Conservation (phyloP, 2,113 vertebrate species). For the Hoplias malabaricus region DNA sequence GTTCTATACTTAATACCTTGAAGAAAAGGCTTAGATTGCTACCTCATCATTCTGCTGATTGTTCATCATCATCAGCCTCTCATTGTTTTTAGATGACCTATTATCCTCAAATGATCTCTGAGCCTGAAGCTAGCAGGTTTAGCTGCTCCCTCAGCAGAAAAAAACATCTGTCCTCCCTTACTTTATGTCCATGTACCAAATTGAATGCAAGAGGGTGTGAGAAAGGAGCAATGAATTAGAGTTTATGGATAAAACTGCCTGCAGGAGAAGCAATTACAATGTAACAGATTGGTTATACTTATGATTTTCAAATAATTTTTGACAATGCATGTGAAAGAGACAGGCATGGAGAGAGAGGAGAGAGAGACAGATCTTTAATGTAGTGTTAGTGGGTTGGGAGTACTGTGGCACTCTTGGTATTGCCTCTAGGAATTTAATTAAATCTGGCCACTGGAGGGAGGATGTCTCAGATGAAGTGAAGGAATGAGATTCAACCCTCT, state of each 20-base stretch:
- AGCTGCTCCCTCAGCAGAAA: slow-evolving; percentile 12
- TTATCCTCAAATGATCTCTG: slow-evolving; percentile 36
- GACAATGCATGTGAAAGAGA: background rate
- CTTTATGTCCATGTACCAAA: background rate
- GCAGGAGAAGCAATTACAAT: slow-evolving; percentile 29
- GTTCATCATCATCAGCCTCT: background rate
- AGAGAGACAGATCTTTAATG: slow-evolving; percentile 18
- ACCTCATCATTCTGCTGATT: background rate
- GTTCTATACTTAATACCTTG: background rate
- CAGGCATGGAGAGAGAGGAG: background rate
- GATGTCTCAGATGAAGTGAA: slow-evolving; percentile 48
- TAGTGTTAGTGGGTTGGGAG: slow-evolving; percentile 43
- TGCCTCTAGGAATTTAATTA: slow-evolving; percentile 59
- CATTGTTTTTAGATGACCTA: slow-evolving; percentile 4
- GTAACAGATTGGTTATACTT: background rate
- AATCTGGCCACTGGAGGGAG: slow-evolving; percentile 52
- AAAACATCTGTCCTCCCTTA: slow-evolving; percentile 47
- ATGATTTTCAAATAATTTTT: background rate
- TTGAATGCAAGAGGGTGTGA: background rate
- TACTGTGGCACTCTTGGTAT: slow-evolving; percentile 41
- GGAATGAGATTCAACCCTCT: slow-evolving; percentile 35
- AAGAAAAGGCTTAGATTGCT: background rate
- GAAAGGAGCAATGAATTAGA: slow-evolving; percentile 15
- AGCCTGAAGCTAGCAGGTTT: slow-evolving; percentile 29
- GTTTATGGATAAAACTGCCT: background rate